phyloP scores from a whole-genome alignment of 2,888 invertebrate species.

The Eilema caniola region DNA sequence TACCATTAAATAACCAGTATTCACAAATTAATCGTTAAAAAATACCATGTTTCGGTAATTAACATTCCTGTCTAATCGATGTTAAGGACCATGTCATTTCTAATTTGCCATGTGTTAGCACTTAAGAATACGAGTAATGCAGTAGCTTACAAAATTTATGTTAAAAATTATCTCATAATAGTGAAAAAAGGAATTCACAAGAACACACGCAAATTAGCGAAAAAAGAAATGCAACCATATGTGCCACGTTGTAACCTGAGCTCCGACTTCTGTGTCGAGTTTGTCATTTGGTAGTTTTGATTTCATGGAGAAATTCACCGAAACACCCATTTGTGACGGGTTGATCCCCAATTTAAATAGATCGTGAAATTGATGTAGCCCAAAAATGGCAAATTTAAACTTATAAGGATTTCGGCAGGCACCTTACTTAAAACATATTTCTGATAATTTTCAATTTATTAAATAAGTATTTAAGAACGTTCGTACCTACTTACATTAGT shows the following conservation, averaged over 20 bases:
- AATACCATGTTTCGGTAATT: neutral
- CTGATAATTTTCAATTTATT: neutral
- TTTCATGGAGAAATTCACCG: slow-evolving; percentile 69
- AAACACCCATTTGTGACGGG: slow-evolving; percentile 67
- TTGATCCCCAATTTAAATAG: slow-evolving; percentile 68
- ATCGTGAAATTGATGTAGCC: slow-evolving; percentile 68
- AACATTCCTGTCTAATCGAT: slow-evolving; percentile 24
- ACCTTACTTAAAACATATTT: neutral
- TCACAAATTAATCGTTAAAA: neutral
- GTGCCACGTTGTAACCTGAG: slow-evolving; percentile 72
- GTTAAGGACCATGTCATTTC: slow-evolving; percentile 22
- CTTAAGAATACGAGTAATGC: slow-evolving; percentile 44
- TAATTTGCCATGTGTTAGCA: slow-evolving; percentile 38
- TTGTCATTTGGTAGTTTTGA: slow-evolving; percentile 66
- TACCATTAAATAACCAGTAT: neutral
- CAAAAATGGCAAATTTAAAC: slow-evolving; percentile 49
- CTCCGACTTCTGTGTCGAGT: slow-evolving; percentile 65
- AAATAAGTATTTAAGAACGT: no score
- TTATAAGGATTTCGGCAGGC: slow-evolving; percentile 25
- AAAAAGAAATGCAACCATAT: slow-evolving; percentile 69
- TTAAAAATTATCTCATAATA: slow-evolving; percentile 48
- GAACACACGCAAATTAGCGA: slow-evolving; percentile 65
- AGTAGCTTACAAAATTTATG: slow-evolving; percentile 64
- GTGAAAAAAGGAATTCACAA: slow-evolving; percentile 54
- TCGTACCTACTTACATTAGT: no score